Evolutionary conservation across 2,797 vertebrate species (phyloP).

Genomic region (Epinephelus awoara): DNA sequence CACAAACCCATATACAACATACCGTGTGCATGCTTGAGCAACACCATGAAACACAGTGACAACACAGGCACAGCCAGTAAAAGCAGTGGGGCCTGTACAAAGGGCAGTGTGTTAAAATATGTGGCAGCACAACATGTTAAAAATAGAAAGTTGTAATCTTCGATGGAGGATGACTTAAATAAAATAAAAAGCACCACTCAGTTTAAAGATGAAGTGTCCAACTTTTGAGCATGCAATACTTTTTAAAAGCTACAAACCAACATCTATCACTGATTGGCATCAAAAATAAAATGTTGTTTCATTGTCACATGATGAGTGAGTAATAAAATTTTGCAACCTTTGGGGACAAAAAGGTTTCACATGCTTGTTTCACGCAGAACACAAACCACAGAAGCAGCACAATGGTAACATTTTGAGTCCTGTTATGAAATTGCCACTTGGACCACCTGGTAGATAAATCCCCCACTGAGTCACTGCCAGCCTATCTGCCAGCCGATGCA

Average conservation of each 20-base stretch:
- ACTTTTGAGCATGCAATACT: background rate
- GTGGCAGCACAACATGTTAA: constrained; percentile 6
- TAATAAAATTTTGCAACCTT: constrained; percentile 11
- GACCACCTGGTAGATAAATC: constrained; percentile 25
- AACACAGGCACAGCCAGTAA: constrained; percentile 40
- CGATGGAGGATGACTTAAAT: background rate
- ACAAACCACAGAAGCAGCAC: background rate
- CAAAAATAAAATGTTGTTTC: constrained; percentile 26
- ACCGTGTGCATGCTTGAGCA: constrained; percentile 58
- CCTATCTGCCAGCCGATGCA: constrained; percentile 35
- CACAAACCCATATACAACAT: constrained; percentile 52
- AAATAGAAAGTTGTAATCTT: constrained; percentile 6
- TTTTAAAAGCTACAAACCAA: constrained; percentile 5
- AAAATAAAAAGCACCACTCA: background rate
- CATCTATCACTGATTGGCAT: background rate
- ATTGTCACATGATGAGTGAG: constrained; percentile 28
- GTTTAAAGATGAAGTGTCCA: background rate
- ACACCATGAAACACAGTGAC: constrained; percentile 36
- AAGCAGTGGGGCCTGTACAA: constrained; percentile 42
- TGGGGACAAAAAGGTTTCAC: background rate
- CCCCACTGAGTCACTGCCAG: constrained; percentile 15
- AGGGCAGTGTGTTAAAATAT: constrained; percentile 5
- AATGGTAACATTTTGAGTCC: constrained; percentile 1
- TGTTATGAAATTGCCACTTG: constrained; percentile 1
- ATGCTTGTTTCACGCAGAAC: background rate